Evolutionary conservation across 2,888 invertebrate genomes (phyloP).

Genomic region (Pterobdella sp.): DNA sequence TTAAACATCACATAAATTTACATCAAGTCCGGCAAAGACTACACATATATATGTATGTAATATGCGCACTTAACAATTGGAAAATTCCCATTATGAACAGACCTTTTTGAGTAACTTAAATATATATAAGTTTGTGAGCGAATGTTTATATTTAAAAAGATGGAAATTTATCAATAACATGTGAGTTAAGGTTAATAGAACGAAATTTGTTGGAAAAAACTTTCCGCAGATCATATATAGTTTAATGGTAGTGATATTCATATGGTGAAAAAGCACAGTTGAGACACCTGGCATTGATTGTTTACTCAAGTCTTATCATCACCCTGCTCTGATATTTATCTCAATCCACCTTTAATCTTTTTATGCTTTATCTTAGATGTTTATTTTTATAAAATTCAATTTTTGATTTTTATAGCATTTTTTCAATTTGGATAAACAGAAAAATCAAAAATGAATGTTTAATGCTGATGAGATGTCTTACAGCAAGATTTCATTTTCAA

Average conservation of each 20-base stretch:
- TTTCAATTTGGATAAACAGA: neutral
- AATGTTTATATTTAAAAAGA: neutral
- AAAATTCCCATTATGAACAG: neutral
- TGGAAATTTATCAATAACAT: no score
- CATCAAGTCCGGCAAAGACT: neutral
- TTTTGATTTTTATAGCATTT: neutral
- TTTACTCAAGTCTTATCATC: slow-evolving; percentile 11
- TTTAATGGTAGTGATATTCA: no score
- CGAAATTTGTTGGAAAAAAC: no score
- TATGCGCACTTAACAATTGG: neutral
- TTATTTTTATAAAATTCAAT: neutral
- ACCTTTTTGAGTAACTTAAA: neutral
- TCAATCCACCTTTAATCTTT: slow-evolving; percentile 7
- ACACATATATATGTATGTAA: neutral
- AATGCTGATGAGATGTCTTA: no score
- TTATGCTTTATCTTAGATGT: neutral
- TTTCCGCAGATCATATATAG: no score
- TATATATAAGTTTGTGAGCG: neutral
- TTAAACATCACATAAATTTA: neutral
- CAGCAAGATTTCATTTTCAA: no score
- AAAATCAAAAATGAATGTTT: no score
- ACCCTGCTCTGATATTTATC: slow-evolving; percentile 1
- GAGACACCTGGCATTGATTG: slow-evolving; percentile 2
- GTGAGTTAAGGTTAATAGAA: no score
- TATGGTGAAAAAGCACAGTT: neutral